Conservation (phyloP, 2,113 vertebrate genomes). For the Vulpes vulpes region DNA sequence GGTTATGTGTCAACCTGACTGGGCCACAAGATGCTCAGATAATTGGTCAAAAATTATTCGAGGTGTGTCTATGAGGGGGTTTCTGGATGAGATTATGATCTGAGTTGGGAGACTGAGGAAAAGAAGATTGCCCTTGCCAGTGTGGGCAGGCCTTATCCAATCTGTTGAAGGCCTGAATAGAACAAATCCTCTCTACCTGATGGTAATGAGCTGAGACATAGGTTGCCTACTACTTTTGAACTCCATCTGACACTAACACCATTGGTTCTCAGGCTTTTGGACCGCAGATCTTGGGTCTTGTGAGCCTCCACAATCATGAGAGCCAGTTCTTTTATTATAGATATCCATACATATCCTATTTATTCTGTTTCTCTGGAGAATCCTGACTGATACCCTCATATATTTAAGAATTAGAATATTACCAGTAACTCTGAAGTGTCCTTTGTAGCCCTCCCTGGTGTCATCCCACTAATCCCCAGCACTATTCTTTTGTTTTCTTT, state of each 20-base stretch:
- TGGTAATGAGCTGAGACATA: background rate
- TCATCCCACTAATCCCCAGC: background rate
- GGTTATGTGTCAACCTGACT: background rate
- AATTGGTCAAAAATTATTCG: background rate
- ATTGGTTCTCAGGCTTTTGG: background rate
- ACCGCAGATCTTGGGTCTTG: background rate
- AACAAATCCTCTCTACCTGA: background rate
- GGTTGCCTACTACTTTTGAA: background rate
- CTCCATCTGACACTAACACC: background rate
- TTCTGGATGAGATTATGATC: background rate
- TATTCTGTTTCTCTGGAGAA: background rate
- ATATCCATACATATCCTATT: background rate
- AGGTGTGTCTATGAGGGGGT: background rate
- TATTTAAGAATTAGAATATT: background rate
- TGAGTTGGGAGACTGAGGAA: background rate
- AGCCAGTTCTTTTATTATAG: background rate
- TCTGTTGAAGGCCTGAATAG: background rate
- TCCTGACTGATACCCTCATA: background rate
- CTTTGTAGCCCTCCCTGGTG: background rate
- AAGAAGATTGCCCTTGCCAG: background rate
- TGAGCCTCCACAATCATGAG: background rate
- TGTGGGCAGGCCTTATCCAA: background rate
- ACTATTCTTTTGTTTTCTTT: background rate
- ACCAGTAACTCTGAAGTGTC: background rate
- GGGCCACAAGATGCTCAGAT: too few relatives aligned